Conservation (phyloP, 2,797 vertebrate genomes). For the Helicolenus hilgendorfi region DNA sequence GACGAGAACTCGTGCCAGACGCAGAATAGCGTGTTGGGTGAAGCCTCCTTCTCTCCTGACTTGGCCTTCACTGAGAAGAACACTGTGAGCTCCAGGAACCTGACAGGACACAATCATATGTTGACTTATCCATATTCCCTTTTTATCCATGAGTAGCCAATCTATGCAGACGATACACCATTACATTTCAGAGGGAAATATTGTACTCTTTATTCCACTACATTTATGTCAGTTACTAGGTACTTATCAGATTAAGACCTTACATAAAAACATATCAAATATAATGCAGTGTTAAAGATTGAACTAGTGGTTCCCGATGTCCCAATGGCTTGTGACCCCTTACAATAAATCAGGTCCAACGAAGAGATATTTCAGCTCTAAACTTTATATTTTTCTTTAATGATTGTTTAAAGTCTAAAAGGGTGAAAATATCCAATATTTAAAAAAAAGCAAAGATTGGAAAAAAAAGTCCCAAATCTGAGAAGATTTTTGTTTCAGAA, state of each 20-base stretch:
- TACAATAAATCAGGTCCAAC: background rate
- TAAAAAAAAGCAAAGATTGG: background rate
- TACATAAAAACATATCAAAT: background rate
- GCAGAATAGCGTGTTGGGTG: slow-evolving; percentile 95
- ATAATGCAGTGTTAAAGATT: background rate
- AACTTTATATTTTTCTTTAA: background rate
- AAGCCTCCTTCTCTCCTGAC: slow-evolving; percentile 96
- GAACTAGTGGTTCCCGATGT: background rate
- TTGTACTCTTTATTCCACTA: background rate
- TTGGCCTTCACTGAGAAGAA: slow-evolving; percentile 97
- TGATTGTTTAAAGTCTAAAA: no score
- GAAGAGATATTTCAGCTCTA: background rate
- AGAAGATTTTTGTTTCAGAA: no score
- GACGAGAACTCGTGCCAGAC: slow-evolving; percentile 98
- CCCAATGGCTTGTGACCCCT: background rate
- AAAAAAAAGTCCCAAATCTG: background rate
- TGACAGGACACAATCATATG: slow-evolving; percentile 28
- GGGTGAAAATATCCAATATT: no score
- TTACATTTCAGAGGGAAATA: background rate
- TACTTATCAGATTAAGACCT: background rate
- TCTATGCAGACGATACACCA: background rate
- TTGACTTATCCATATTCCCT: background rate
- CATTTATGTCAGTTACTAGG: background rate
- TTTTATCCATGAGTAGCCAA: background rate
- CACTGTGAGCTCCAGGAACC: slow-evolving; percentile 95